phyloP scores from a whole-genome alignment of 2,113 vertebrate genomes.

The Cepphus grylle region DNA sequence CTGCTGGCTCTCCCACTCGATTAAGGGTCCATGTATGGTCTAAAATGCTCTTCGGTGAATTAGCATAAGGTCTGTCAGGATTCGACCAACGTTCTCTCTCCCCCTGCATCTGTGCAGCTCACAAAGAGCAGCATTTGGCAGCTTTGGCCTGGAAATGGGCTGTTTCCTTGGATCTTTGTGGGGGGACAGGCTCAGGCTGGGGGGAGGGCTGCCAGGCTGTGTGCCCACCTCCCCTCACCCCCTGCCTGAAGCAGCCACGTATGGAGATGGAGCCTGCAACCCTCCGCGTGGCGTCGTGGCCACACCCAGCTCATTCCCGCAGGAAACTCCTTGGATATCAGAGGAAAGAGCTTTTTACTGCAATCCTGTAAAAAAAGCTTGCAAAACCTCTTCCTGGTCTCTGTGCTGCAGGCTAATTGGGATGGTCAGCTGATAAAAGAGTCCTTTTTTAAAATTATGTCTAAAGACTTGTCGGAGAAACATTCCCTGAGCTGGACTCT shows the following conservation, averaged over 20 bases:
- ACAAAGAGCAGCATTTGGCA: rapidly evolving
- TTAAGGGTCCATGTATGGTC: background rate
- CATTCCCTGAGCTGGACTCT: background rate
- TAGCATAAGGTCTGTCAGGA: background rate
- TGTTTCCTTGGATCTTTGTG: rapidly evolving
- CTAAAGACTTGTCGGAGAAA: background rate
- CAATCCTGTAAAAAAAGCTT: background rate
- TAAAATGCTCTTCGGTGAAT: constrained; percentile 29
- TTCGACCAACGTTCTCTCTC: background rate
- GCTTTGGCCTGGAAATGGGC: rapidly evolving
- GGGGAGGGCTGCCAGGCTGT: background rate
- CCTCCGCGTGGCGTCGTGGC: rapidly evolving
- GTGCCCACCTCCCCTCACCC: background rate
- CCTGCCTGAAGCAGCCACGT: background rate
- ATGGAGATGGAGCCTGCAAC: background rate
- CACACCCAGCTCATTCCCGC: rapidly evolving
- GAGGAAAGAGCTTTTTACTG: background rate
- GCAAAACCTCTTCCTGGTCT: background rate
- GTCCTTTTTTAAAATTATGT: background rate
- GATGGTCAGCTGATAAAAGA: background rate
- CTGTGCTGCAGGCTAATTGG: background rate
- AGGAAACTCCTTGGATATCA: background rate
- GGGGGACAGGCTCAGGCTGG: background rate
- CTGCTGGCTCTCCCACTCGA: constrained; percentile 26
- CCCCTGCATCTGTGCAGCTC: background rate